phyloP scores from a whole-genome alignment of 2,888 invertebrate species.

The Eumacrocentrus americanus region DNA sequence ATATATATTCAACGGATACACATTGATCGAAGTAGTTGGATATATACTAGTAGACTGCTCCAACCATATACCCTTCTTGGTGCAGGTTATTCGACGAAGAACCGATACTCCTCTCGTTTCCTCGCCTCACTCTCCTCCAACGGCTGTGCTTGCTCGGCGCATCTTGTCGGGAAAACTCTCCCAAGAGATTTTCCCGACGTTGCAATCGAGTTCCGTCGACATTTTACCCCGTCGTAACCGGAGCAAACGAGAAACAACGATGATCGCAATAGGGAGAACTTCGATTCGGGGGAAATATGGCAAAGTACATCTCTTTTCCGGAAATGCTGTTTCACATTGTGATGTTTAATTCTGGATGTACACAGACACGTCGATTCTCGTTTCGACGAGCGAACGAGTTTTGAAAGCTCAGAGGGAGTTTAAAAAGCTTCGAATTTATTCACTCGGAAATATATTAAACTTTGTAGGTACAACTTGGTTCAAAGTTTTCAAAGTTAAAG shows the following conservation, averaged over 20 bases:
- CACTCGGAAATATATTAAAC: too few species aligned
- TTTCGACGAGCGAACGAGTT: too few species aligned
- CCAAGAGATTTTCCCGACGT: constrained; percentile 8
- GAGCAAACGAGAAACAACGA: neutral
- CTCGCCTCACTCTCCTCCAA: neutral
- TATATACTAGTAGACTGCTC: neutral
- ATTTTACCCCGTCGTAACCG: constrained; percentile 1
- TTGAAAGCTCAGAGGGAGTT: too few species aligned
- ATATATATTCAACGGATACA: neutral
- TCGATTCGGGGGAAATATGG: too few species aligned
- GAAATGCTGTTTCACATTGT: too few species aligned
- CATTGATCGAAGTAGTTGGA: constrained; percentile 6
- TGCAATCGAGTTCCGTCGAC: neutral
- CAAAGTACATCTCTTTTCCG: too few species aligned
- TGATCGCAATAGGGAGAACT: neutral
- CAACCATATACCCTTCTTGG: neutral
- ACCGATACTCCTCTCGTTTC: neutral
- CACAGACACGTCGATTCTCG: too few species aligned
- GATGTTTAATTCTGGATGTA: too few species aligned
- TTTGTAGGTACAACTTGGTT: too few species aligned
- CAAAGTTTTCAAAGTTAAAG: too few species aligned
- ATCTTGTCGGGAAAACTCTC: neutral
- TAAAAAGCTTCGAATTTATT: too few species aligned
- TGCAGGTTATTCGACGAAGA: constrained; percentile 7
- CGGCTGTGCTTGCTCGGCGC: neutral